Base-by-base conservation (phyloP, 2,888 invertebrate species). In the Drosophila emarginata region DNA sequence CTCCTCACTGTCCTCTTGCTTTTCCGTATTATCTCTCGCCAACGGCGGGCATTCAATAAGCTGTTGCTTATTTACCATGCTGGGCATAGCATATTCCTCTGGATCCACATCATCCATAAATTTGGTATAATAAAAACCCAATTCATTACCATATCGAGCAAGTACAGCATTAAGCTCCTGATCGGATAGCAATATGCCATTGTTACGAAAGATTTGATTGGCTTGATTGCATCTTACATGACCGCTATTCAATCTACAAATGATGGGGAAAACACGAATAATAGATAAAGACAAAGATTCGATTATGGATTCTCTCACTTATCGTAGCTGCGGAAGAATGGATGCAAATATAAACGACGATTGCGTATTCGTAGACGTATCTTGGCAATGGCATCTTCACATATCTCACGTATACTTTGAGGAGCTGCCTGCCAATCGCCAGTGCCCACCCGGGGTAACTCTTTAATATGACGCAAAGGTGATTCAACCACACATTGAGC, bases 41-140 rank as follows among this genome's bases (percentile, higher is more conserved):
- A 69, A 73, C 15, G 68, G 67, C 2, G 81, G 80, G 36, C 89
- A 89, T 11, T 80, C 79, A 1, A 66, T 50, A 2, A 78, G 69
- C 14, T 79, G 62, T 7, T 77, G 70, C n/a, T 79, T 74, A 11
- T 70, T 61, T 2, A 73, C 74, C 73, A 91, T 76, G 15, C 83
- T 79, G 2, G 92, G 91, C 75, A 90, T 78, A 0, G 87, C 91
- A 66, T 91, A 91, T 66, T 91, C 90, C 0, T 88, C 86, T 2
- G 91, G 91, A 82, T 92, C 92, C 3, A 76, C 94, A 91, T 96
- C 96, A 64, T 94, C 93, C 61, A 96, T 91, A 78, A 96, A 94
- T 79, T 93, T 93, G 71, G 93, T 93, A 88, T 96, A 96, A 92
- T 94, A 94, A 91, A 96, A 96, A 21, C 96, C 96, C 87, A 94